Percentiles rank a stretch among this genome's conserved stretches.
These are phyloP conservation scores for Fulmarus glacialis DNA, from an alignment of 2,113 vertebrate species.

Conservation along the genomic window DNA sequence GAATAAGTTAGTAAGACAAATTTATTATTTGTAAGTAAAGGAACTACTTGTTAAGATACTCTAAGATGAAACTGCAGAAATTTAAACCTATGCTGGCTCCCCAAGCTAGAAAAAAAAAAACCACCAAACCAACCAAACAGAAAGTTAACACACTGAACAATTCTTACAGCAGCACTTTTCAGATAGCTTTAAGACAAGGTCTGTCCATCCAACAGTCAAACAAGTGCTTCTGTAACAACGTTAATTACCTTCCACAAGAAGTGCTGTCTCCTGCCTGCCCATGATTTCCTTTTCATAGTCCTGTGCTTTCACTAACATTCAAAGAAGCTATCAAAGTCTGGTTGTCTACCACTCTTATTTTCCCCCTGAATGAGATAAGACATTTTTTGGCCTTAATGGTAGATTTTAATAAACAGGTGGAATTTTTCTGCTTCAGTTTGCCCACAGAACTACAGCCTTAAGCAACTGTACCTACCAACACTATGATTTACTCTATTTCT, in stretches of 20 bases:
- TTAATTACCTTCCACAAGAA: not conserved
- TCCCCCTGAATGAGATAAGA: not conserved
- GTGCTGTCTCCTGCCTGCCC: not conserved
- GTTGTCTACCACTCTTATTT: not conserved
- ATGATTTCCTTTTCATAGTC: not conserved
- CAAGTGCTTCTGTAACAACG: not conserved
- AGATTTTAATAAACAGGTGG: slow-evolving; percentile 16
- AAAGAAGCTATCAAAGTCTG: not conserved
- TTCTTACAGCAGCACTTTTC: not conserved
- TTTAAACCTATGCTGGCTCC: not conserved
- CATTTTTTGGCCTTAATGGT: not conserved
- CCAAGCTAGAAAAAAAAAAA: not conserved
- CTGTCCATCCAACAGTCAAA: not conserved
- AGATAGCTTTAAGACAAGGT: not conserved
- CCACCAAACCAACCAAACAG: not conserved
- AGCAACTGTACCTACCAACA: not conserved
- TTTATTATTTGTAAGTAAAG: not conserved
- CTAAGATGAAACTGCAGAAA: not conserved
- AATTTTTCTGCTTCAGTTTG: not conserved
- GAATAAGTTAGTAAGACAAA: not conserved
- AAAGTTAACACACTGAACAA: not conserved
- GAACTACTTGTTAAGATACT: not conserved
- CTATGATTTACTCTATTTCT: not conserved
- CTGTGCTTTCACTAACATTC: not conserved
- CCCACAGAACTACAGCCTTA: not conserved